Evolutionary conservation across 2,888 invertebrate genomes (phyloP).

Genomic region (Bruchidius siliquastri): DNA sequence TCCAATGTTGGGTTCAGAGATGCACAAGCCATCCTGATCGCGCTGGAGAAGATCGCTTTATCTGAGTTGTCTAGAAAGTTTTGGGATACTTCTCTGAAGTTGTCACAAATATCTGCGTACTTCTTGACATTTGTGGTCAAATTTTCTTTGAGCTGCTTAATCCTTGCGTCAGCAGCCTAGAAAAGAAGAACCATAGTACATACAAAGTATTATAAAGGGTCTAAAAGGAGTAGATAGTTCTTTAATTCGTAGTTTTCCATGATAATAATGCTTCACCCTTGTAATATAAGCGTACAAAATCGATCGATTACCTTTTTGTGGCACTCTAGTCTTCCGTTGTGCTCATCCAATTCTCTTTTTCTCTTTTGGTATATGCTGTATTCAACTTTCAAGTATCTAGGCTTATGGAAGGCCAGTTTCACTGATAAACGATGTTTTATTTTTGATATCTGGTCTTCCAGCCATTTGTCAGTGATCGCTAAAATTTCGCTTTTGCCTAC

Average conservation of each 20-base stretch:
- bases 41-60: not conserved
- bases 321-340: conserved; percentile 19
- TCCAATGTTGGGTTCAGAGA: not conserved
- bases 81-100: not conserved
- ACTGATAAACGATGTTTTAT: conserved; percentile 27
- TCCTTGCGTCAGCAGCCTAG: conserved; percentile 16
- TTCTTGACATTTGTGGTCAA: not conserved
- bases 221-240: no score
- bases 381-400: conserved; percentile 26
- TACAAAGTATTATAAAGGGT: no score
- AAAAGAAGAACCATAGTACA: no score
- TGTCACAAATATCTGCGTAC: conserved; percentile 1
- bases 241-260: no score
- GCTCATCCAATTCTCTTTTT: conserved; percentile 30
- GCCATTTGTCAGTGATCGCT: conserved; percentile 24
- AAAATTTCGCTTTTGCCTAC: conserved; percentile 28
- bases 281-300: no score
- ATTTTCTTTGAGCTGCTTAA: conserved; percentile 8
- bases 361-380: conserved; percentile 31
- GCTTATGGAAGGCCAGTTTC: conserved; percentile 25
- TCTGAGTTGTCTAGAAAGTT: not conserved
- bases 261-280: no score
- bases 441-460: conserved; percentile 19
- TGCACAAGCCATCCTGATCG: not conserved
- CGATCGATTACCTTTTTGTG: conserved; percentile 27